A percentile compares a stretch with the other conserved stretches of the same genome.
These are phyloP conservation scores for Corythornis madagascariensis DNA, from an alignment of 2,113 vertebrate species.

Conservation along the genomic window DNA sequence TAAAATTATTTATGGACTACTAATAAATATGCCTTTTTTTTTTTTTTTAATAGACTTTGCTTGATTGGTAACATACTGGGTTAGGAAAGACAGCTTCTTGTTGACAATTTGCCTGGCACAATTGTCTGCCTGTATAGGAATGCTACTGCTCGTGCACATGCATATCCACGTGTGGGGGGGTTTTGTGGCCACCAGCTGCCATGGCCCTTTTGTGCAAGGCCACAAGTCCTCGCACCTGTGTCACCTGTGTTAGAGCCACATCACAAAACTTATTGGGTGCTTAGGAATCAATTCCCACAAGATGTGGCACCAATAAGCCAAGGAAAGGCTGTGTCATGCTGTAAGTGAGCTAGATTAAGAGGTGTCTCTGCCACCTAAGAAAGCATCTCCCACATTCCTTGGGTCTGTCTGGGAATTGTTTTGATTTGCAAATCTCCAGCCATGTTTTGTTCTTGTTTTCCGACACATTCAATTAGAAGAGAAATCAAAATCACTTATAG, in stretches of 20 bases:
- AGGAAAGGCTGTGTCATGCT: background rate
- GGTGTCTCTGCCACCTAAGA: background rate
- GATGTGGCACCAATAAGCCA: background rate
- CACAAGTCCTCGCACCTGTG: background rate
- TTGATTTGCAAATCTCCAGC: background rate
- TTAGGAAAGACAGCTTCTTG: conserved; percentile 39
- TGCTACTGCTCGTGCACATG: background rate
- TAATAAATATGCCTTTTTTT: conserved; percentile 22
- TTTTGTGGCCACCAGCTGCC: background rate
- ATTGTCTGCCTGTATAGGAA: background rate
- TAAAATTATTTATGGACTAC: conserved; percentile 70
- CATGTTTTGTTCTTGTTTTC: background rate
- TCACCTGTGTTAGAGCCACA: background rate
- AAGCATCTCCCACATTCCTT: background rate
- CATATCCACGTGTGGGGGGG: rapidly evolving
- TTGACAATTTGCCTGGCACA: background rate
- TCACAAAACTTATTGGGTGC: background rate
- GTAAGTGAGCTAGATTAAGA: background rate
- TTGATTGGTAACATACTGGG: conserved; percentile 43
- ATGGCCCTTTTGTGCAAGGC: background rate
- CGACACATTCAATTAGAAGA: background rate
- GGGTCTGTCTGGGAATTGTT: background rate
- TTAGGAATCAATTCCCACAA: background rate
- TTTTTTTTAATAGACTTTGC: conserved; percentile 4
- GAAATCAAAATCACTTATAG: background rate